Evolutionary conservation across 2,888 invertebrate genomes (phyloP).

Genomic region (Melanostoma mellinum): DNA sequence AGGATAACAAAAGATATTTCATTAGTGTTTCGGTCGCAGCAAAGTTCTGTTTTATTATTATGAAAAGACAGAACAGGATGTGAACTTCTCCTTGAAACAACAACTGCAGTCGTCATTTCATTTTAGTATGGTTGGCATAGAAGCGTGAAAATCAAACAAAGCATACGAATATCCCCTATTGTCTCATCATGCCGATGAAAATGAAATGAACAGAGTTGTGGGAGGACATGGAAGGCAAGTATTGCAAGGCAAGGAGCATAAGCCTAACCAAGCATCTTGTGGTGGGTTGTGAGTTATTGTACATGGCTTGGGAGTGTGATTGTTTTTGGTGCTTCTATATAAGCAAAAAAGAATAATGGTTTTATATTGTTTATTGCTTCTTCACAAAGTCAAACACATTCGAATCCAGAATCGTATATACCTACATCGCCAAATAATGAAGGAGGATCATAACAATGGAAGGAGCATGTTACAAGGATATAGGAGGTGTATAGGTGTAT

Average conservation of each 20-base stretch:
- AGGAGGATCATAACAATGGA: too few species aligned
- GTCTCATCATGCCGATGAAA: background rate
- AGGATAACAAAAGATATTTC: slow-evolving; percentile 61
- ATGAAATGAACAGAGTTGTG: too few species aligned
- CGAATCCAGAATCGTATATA: background rate
- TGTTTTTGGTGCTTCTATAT: slow-evolving; percentile 46
- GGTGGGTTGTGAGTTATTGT: slow-evolving; percentile 45
- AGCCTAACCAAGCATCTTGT: slow-evolving; percentile 20
- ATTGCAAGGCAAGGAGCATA: too few species aligned
- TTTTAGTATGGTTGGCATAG: background rate
- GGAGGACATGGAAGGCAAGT: slow-evolving; percentile 1
- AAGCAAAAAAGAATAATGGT: slow-evolving; percentile 23
- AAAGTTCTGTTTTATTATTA: slow-evolving; percentile 41
- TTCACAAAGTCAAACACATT: slow-evolving; percentile 3
- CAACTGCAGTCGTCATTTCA: slow-evolving; percentile 19
- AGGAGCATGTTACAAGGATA: too few species aligned
- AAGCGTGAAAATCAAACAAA: slow-evolving; percentile 58
- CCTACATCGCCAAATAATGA: slow-evolving; percentile 12
- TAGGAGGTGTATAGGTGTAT: too few species aligned
- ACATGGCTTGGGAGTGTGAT: slow-evolving; percentile 47
- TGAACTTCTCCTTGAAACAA: slow-evolving; percentile 37
- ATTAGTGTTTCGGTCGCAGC: slow-evolving; percentile 48
- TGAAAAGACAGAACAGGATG: slow-evolving; percentile 33
- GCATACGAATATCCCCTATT: slow-evolving; percentile 47
- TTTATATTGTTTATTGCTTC: slow-evolving; percentile 34